phyloP scores from a whole-genome alignment of 2,113 vertebrate genomes.

The Chloropsis hardwickii region DNA sequence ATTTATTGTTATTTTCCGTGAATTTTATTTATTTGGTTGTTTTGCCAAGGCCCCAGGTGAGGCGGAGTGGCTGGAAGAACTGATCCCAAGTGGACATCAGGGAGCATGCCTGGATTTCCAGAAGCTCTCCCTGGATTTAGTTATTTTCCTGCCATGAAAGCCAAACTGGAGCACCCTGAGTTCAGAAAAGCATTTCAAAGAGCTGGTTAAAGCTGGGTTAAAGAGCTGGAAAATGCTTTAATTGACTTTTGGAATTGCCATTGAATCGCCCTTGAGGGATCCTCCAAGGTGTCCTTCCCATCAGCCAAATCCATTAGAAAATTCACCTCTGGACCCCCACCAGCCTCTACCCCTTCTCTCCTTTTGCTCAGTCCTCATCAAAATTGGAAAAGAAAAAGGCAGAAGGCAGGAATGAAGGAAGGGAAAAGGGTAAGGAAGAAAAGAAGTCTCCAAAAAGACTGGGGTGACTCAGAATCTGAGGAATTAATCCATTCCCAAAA shows the following conservation, averaged over 20 bases:
- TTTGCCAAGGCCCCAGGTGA: neutral
- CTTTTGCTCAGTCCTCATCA: neutral
- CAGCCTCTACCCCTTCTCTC: neutral
- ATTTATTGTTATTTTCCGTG: neutral
- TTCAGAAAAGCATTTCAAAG: neutral
- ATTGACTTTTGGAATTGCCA: neutral
- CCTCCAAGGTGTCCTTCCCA: neutral
- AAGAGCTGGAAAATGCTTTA: neutral
- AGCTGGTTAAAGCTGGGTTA: no score
- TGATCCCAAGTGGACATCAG: rapidly evolving
- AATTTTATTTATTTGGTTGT: neutral
- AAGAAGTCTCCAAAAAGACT: neutral
- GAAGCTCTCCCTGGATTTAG: neutral
- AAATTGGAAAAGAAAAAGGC: neutral
- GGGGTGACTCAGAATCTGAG: neutral
- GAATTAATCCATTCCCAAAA: neutral
- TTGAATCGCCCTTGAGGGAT: neutral
- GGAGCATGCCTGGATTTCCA: neutral
- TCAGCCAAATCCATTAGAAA: neutral
- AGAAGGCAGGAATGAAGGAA: neutral
- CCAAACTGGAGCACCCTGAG: neutral
- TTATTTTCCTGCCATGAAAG: neutral
- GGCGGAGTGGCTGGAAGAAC: neutral
- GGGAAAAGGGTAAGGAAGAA: neutral
- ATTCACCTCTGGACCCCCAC: neutral